Conservation (phyloP, 1,140 invertebrate genomes). For the Monochamus saltuarius region DNA sequence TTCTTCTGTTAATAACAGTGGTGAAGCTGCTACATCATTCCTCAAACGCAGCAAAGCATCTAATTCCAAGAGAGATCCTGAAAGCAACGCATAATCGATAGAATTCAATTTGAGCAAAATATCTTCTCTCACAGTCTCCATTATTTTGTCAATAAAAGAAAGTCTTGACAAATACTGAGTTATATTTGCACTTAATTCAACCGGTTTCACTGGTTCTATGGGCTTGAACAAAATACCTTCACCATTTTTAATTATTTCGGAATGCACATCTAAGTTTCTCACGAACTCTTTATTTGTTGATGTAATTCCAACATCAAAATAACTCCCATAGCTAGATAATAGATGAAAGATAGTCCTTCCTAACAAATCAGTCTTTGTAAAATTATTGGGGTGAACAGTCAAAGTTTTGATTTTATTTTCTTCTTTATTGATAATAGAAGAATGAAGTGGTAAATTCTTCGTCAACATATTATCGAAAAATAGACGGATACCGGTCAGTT, state of each 20-base stretch:
- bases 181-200: background rate
- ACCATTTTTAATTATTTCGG: background rate
- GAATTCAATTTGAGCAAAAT: background rate
- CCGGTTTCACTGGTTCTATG: background rate
- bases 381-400: too few species aligned
- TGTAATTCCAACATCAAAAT: constrained; percentile 1
- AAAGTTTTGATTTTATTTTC: background rate
- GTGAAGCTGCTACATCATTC: background rate
- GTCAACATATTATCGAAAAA: constrained; percentile 3
- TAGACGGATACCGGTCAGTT: background rate
- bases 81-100: background rate
- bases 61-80: background rate
- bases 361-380: background rate
- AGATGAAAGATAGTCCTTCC: background rate
- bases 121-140: background rate
- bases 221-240: background rate
- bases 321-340: background rate
- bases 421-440: background rate
- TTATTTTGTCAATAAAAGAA: background rate
- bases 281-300: background rate
- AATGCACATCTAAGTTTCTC: background rate
- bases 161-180: background rate
- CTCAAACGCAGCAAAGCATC: background rate
- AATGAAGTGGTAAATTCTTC: background rate
- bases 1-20: background rate